Evolutionary conservation across 2,888 invertebrate genomes (phyloP).

Genomic region (Sinhomidia bicolor): DNA sequence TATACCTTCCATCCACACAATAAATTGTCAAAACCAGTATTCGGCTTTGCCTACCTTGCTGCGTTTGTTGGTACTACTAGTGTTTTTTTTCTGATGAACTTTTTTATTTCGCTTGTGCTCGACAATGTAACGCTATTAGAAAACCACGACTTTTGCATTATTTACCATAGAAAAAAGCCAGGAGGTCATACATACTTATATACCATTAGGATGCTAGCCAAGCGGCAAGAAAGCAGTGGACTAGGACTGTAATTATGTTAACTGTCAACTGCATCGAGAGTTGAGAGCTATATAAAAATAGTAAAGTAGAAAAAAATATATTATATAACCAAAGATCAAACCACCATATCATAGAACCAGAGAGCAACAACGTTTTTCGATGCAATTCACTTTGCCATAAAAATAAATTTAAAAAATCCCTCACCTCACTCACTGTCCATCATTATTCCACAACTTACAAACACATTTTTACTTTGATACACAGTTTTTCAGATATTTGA

Average conservation of each 20-base stretch:
- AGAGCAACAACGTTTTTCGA: background rate
- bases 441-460: background rate
- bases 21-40: conserved; percentile 37
- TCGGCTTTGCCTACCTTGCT: background rate
- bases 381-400: background rate
- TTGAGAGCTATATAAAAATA: background rate
- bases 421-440: background rate
- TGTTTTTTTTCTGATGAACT: background rate
- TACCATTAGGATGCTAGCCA: background rate
- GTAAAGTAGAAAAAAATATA: background rate
- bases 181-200: conserved; percentile 12
- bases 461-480: background rate
- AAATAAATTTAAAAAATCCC: background rate
- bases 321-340: background rate
- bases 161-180: conserved; percentile 3
- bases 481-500: conserved; percentile 10
- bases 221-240: background rate
- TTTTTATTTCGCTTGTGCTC: background rate
- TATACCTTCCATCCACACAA: background rate
- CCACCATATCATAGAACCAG: background rate
- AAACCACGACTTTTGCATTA: conserved; percentile 49
- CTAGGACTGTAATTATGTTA: background rate
- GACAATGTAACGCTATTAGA: conserved; percentile 11
- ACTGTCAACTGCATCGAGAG: background rate
- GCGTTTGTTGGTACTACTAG: background rate